A percentile compares a stretch with the other conserved stretches of the same genome.
Evolutionary conservation across 2,888 invertebrate species (phyloP).

Genomic region (Lydus trimaculatus): DNA sequence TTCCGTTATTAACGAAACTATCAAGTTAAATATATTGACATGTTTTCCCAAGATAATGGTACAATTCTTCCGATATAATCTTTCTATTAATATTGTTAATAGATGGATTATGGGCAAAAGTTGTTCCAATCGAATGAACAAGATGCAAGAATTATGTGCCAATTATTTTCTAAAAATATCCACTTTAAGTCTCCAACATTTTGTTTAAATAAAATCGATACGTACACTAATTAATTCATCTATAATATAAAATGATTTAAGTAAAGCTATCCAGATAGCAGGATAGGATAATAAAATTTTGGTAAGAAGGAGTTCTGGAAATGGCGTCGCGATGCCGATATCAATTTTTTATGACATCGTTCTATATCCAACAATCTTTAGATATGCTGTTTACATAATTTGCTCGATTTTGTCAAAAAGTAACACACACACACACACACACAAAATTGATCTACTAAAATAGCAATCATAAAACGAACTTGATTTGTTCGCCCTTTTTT

Average conservation of each 20-base stretch:
- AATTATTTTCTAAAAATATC: conserved; percentile 6
- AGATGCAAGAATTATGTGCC: neutral
- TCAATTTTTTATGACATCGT: neutral
- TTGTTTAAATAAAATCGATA: neutral
- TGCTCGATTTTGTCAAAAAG: neutral
- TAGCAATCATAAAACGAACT: neutral
- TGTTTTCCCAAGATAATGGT: conserved; percentile 9
- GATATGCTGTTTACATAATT: conserved; percentile 9
- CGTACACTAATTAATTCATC: neutral
- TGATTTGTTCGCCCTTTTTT: neutral
- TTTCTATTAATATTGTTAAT: conserved; percentile 8
- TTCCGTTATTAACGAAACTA: conserved; percentile 9
- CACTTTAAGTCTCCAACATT: neutral
- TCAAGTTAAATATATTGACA: conserved; percentile 8
- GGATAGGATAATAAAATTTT: neutral
- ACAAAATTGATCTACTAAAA: neutral
- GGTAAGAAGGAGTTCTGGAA: neutral
- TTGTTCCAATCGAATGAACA: conserved; percentile 9
- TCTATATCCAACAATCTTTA: neutral
- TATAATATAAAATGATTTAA: neutral
- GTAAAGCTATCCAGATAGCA: neutral
- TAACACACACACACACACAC: neutral
- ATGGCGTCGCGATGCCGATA: conserved; percentile 8
- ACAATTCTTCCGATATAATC: conserved; percentile 9
- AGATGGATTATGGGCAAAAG: conserved; percentile 4